Percentiles rank a stretch among this genome's conserved stretches.
phyloP scores from a whole-genome alignment of 2,888 invertebrate species.

The Plebejus melissa region DNA sequence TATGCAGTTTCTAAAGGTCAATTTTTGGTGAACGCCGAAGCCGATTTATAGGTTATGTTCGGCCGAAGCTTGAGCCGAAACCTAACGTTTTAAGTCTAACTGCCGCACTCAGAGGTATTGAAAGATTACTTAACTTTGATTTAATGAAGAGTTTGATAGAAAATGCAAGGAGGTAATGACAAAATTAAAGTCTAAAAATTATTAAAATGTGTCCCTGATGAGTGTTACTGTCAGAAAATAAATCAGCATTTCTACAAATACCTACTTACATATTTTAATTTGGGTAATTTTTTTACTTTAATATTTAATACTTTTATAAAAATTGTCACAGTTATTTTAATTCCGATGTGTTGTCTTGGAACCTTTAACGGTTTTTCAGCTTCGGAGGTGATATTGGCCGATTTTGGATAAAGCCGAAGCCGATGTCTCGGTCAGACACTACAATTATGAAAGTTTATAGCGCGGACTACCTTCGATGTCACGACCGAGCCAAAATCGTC shows the following conservation, averaged over 20 bases:
- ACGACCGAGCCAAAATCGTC: slow-evolving; percentile 52
- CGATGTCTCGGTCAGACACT: neutral
- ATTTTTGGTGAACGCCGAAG: neutral
- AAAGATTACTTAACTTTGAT: neutral
- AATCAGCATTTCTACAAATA: too few species aligned
- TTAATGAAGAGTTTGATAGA: neutral
- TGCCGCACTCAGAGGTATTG: neutral
- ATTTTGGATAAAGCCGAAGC: neutral
- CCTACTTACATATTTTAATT: too few species aligned
- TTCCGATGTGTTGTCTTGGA: too few species aligned
- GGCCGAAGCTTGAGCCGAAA: neutral
- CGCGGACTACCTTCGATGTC: slow-evolving; percentile 50
- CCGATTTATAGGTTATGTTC: neutral
- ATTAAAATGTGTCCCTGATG: too few species aligned
- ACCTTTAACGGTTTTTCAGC: neutral
- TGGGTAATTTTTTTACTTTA: neutral
- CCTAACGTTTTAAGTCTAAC: neutral
- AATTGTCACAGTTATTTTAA: too few species aligned
- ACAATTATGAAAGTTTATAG: slow-evolving; percentile 46
- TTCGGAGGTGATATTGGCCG: neutral
- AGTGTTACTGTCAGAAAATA: too few species aligned
- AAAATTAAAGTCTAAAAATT: too few species aligned
- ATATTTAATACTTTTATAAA: neutral
- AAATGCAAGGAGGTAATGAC: too few species aligned
- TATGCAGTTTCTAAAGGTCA: slow-evolving; percentile 28